Evolutionary conservation across 2,113 vertebrate species (phyloP).

Genomic region (Rhynchopsitta pachyrhyncha): DNA sequence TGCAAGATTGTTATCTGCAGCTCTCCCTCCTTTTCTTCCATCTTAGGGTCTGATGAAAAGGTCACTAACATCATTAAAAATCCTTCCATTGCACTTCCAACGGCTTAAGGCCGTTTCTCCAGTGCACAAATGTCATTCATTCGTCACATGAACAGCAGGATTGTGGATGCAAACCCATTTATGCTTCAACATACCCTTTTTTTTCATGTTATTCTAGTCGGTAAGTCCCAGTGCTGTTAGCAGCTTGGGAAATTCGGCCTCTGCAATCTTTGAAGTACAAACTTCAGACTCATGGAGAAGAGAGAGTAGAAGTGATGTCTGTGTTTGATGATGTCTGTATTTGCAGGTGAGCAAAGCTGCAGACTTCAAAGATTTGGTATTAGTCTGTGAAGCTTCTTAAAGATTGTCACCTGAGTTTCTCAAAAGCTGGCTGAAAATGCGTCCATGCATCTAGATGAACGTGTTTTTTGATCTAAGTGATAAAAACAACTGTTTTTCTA

Average conservation of each 20-base stretch:
- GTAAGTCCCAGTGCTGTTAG: neutral
- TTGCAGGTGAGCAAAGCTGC: constrained; percentile 22
- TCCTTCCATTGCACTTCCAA: neutral
- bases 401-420: constrained; percentile 51
- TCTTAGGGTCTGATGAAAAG: neutral
- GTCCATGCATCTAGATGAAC: constrained; percentile 32
- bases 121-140: fast-evolving
- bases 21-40: neutral
- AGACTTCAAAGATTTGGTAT: constrained; percentile 39
- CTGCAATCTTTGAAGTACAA: constrained; percentile 41
- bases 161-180: no score
- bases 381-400: constrained; percentile 37
- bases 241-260: neutral
- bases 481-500: constrained; percentile 58
- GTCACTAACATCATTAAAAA: neutral
- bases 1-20: neutral
- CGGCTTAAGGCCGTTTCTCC: neutral
- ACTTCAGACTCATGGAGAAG: neutral
- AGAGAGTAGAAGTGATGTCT: constrained; percentile 13
- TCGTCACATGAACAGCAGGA: fast-evolving
- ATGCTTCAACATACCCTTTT: neutral
- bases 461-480: constrained; percentile 50
- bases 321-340: neutral
- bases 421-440: neutral
- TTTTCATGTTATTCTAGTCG: neutral